Evolutionary conservation across 2,113 vertebrate genomes (phyloP).

Genomic region (Jacana jacana): DNA sequence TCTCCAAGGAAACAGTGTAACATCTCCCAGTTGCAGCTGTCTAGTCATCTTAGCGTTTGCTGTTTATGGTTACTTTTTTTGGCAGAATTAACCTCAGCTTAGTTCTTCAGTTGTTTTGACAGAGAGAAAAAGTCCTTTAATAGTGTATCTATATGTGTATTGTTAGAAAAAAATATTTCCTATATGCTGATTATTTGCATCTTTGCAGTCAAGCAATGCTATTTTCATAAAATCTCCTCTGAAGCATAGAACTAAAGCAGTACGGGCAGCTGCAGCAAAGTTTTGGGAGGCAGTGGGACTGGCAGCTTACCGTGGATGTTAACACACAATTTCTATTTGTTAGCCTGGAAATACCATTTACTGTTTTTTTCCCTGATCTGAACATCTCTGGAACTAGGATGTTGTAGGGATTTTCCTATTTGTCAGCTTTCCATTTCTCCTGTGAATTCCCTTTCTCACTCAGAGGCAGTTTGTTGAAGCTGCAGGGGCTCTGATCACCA

Average conservation of each 20-base stretch:
- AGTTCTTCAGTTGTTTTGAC: neutral
- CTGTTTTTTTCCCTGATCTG: neutral
- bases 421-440: neutral
- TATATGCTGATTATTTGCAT: neutral
- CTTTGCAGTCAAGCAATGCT: neutral
- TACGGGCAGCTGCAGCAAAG: neutral
- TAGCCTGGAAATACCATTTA: neutral
- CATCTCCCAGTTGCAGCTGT: neutral
- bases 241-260: neutral
- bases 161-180: neutral
- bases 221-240: neutral
- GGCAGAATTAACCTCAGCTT: neutral
- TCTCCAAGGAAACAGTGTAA: neutral
- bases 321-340: neutral
- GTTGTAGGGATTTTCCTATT: neutral
- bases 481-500: neutral
- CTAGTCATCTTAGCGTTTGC: neutral
- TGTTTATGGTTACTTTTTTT: neutral
- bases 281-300: neutral
- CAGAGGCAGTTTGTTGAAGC: neutral
- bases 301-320: neutral
- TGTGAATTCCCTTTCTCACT: neutral
- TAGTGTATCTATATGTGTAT: neutral
- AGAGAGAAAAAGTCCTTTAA: neutral
- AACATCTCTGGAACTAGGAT: neutral